Percentiles rank a stretch among this genome's conserved stretches.
Conservation (phyloP, 1,140 invertebrate species). For the Drosophila lacertosa region DNA sequence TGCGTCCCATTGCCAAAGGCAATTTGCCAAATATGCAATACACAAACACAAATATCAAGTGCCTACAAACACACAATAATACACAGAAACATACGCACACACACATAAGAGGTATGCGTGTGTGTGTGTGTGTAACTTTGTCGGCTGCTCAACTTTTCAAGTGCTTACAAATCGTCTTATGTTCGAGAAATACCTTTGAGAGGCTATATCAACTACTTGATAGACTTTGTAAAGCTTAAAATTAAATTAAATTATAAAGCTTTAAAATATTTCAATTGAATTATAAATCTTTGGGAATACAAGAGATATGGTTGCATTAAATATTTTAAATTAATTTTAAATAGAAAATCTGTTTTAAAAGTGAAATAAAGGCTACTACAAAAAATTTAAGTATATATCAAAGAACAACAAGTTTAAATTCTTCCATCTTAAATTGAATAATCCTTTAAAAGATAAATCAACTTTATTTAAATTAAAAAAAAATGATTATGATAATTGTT, state of each 20-base stretch:
- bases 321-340: too few species aligned
- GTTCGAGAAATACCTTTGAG: not conserved
- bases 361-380: too few species aligned
- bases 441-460: too few species aligned
- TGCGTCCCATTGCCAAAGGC: conserved; percentile 51
- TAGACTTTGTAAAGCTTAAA: not conserved
- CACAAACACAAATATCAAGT: conserved; percentile 38
- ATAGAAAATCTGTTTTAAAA: too few species aligned
- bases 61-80: conserved; percentile 35
- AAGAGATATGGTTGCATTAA: too few species aligned
- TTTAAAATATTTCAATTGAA: not conserved
- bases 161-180: conserved; percentile 51
- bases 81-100: conserved; percentile 18
- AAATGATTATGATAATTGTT: too few species aligned
- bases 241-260: not conserved
- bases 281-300: too few species aligned
- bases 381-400: too few species aligned
- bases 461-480: too few species aligned
- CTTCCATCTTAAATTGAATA: too few species aligned
- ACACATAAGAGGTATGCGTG: conserved; percentile 8
- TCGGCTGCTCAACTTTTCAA: conserved; percentile 49
- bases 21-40: conserved; percentile 74
- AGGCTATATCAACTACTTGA: not conserved
- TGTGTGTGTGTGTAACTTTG: conserved; percentile 45
- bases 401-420: too few species aligned